Evolutionary conservation across 2,113 vertebrate genomes (phyloP).

Genomic region (Terrapene triunguis): DNA sequence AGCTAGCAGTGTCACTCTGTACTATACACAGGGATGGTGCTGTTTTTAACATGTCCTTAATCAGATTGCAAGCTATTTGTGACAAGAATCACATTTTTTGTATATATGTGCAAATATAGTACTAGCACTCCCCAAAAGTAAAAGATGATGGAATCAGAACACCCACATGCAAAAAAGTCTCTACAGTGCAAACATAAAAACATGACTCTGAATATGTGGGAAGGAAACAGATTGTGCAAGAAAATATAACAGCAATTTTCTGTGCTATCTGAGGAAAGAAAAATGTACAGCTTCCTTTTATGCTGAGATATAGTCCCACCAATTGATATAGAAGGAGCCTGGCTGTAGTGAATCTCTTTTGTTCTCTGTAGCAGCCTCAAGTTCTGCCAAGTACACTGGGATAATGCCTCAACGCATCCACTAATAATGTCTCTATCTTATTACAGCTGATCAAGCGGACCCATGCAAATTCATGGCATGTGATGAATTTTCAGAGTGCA

Average conservation of each 20-base stretch:
- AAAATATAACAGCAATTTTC: neutral
- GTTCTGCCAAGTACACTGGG: neutral
- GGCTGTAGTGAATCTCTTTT: neutral
- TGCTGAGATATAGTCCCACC: accelerated
- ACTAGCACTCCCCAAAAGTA: neutral
- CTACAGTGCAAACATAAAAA: neutral
- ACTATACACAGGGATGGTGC: neutral
- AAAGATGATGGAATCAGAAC: neutral
- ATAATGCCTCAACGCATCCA: accelerated
- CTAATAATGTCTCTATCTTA: conserved; percentile 31
- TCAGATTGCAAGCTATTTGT: neutral
- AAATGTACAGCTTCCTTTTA: neutral
- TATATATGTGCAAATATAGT: neutral
- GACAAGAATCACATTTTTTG: neutral
- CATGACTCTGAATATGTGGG: neutral
- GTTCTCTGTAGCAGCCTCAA: neutral
- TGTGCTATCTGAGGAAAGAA: neutral
- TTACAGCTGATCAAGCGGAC: conserved; percentile 89
- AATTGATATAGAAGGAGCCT: neutral
- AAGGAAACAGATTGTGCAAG: neutral
- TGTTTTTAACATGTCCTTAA: neutral
- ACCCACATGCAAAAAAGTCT: neutral
- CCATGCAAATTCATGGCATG: conserved; percentile 93
- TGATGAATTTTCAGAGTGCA: conserved; percentile 83
- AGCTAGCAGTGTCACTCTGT: neutral